phyloP scores from a whole-genome alignment of 2,888 invertebrate species.

The Ferdinandea cuprea region DNA sequence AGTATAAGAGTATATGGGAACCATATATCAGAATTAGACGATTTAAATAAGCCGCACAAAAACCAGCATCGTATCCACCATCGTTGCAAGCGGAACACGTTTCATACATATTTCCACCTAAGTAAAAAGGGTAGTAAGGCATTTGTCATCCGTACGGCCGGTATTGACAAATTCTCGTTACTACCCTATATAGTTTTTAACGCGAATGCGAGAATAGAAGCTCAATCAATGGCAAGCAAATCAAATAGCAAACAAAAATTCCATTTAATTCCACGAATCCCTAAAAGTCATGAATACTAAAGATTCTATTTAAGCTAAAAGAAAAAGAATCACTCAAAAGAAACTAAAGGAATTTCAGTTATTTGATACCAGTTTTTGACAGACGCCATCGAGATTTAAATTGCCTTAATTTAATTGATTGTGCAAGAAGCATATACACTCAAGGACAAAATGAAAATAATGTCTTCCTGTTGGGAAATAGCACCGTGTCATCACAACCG shows the following conservation, averaged over 20 bases:
- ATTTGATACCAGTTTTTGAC: conserved; percentile 16
- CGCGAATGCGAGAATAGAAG: conserved; percentile 1
- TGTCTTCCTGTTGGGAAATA: conserved; percentile 7
- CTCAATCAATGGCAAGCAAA: not conserved
- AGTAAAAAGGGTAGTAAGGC: conserved; percentile 22
- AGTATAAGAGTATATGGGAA: conserved; percentile 21
- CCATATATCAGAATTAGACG: conserved; percentile 55
- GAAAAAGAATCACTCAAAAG: not conserved
- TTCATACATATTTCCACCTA: conserved; percentile 12
- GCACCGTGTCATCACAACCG: not conserved
- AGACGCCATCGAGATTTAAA: conserved; percentile 39
- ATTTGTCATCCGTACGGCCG: conserved; percentile 38
- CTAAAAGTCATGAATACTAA: conserved; percentile 1
- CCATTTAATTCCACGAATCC: conserved; percentile 2
- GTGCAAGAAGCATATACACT: conserved; percentile 18
- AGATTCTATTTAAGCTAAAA: not conserved
- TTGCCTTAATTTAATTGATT: conserved; percentile 41
- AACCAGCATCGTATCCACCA: conserved; percentile 4
- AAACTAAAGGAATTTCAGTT: conserved; percentile 30
- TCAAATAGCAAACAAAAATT: conserved; percentile 6
- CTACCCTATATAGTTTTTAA: no score
- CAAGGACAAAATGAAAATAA: conserved; percentile 27
- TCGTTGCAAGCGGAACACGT: not conserved
- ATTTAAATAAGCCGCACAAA: conserved; percentile 32
- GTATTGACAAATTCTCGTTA: conserved; percentile 2